Conservation (phyloP, 2,113 vertebrate genomes). For the Myiozetetes cayanensis region DNA sequence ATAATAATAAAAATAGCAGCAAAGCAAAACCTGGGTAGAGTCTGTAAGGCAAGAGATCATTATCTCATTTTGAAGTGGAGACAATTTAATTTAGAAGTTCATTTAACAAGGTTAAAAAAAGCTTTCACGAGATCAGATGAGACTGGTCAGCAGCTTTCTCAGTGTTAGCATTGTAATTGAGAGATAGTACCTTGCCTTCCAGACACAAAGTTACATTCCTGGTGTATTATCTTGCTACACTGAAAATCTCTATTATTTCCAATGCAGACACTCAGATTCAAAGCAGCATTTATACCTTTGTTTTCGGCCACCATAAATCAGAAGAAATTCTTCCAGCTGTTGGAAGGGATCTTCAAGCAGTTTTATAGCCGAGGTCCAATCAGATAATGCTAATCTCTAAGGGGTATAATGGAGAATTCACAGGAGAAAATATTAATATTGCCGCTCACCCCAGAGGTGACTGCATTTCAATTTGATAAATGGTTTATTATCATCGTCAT, state of each 20-base stretch:
- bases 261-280: not conserved
- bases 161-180: not conserved
- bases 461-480: conserved; percentile 17
- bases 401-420: not conserved
- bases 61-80: not conserved
- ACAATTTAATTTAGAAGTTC: not conserved
- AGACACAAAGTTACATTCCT: not conserved
- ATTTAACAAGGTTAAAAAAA: not conserved
- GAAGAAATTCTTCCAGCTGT: not conserved
- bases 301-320: not conserved
- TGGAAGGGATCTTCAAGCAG: not conserved
- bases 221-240: not conserved
- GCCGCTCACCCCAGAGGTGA: not conserved
- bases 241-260: not conserved
- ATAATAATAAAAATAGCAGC: no score
- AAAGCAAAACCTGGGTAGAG: not conserved
- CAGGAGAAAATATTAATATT: not conserved
- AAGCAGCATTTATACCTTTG: not conserved
- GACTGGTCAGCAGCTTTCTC: not conserved
- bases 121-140: not conserved
- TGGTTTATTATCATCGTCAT: not conserved
- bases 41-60: not conserved
- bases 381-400: not conserved
- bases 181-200: not conserved
- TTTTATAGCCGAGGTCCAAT: not conserved